Evolutionary conservation across 2,888 invertebrate genomes (phyloP).

Genomic region (Lasioglossum morio): DNA sequence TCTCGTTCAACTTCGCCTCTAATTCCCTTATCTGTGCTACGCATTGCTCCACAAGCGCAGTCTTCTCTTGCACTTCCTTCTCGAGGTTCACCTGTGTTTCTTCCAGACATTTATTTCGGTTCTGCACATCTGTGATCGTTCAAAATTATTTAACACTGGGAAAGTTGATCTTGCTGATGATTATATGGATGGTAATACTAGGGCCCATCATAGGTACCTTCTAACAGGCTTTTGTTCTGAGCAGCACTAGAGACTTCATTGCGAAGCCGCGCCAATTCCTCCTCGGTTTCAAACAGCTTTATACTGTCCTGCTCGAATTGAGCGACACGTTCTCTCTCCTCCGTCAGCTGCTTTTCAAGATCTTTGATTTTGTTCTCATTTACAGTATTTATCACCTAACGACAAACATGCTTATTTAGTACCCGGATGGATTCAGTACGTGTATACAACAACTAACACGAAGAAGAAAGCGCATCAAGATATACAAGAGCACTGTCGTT

Average conservation of each 20-base stretch:
- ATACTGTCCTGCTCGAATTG: conserved; percentile 86
- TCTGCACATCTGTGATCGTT: conserved; percentile 72
- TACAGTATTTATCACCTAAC: conserved; percentile 85
- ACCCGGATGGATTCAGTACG: not conserved
- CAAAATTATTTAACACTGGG: not conserved
- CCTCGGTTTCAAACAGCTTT: conserved; percentile 88
- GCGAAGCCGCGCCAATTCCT: conserved; percentile 88
- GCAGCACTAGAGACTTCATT: conserved; percentile 85
- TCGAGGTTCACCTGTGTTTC: conserved; percentile 81
- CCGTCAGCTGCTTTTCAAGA: conserved; percentile 84
- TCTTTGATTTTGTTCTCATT: conserved; percentile 85
- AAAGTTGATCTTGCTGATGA: not conserved
- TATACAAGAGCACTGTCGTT: conserved; percentile 27
- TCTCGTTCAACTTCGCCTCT: conserved; percentile 74
- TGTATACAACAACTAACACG: conserved; percentile 27
- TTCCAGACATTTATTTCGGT: conserved; percentile 79
- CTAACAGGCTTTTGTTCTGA: conserved; percentile 63
- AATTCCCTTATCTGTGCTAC: conserved; percentile 78
- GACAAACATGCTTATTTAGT: conserved; percentile 64
- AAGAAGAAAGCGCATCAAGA: conserved; percentile 49
- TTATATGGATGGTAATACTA: not conserved
- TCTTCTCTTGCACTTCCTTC: conserved; percentile 79
- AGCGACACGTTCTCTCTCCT: conserved; percentile 85
- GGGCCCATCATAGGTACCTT: conserved; percentile 63
- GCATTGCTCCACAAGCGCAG: conserved; percentile 79